Evolutionary conservation across 2,888 invertebrate species (phyloP), one percentile per base, ranked within the genome.

Genomic region (Synergus japonicus): DNA sequence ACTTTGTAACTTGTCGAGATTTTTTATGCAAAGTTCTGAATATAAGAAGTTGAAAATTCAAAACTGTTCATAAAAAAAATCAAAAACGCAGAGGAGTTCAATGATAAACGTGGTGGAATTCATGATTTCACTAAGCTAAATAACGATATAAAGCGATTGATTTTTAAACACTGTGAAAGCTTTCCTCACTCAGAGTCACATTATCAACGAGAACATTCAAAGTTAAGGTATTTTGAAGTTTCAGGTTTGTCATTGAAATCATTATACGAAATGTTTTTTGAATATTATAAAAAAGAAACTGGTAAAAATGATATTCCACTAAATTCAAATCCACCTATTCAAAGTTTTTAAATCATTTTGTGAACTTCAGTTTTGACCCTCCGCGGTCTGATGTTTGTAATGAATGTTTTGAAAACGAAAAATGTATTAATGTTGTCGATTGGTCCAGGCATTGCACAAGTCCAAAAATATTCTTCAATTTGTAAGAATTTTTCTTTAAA

Each of bases 101-200:
- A 44, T 44, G 44, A 44, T 44, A 44, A 44, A 44, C 44, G 44
- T 9, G 22, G 44, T 44, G 44, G 44, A 44, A 7, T 1, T 44
- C 4, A 49, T 49, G 15, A 15, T 49, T 49, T 49, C 15, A 49
- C 5, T 7, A 49, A 49, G 49, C 15, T 49, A 5, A 49, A 49
- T 49, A 15, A 15, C 49, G 15, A 49, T 49, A 15, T 49, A 15
- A 49, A 15, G 49, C 49, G 4, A 49, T 15, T 49, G 49, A 49
- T 49, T 49, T 49, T 46, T 64, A 5, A 18, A 18, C 18, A 64
- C 18, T 64, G 8, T 37, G 64, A 64, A 9, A 64, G 0, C 13
- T 8, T 64, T 64, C 18, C 64, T 29, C 63, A 64, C 15, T 64
- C 64, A 64, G 18, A 64, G 13, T 64, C 18, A n/a, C 64, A 64